Base-by-base conservation (phyloP, 2,888 invertebrate genomes). In the Amblyteles armatorius region DNA sequence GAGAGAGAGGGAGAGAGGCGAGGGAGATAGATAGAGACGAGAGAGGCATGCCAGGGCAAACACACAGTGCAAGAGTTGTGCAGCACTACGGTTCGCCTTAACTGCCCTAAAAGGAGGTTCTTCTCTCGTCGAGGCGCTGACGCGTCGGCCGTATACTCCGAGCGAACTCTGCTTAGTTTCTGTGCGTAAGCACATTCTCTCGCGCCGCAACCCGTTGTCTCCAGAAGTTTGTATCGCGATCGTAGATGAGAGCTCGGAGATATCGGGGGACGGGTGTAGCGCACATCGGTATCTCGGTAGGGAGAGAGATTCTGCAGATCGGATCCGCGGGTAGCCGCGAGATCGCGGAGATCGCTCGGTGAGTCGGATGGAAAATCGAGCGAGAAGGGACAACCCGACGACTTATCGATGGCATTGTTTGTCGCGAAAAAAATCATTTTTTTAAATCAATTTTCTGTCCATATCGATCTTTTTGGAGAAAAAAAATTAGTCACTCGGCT, bases 81-180 rank as follows among this genome's bases (percentile, higher is more conserved):
- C 73, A 73, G 40, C 65, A 65, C 50, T 52, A 88, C 87, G 87
- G 86, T 89, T 88, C 89, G 88, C 90, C 86, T 90, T 90, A 91
- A 91, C 91, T 90, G 89, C 92, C 92, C 91, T 92, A 93, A 92
- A 93, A 92, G 92, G 92, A 90, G 90, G 91, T 91, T 89, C 88
- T 90, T 88, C 90, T 88, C 87, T 89, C 88, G 80, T 74, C 72
- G 80, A 82, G 72, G 79, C 79, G 79, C 71, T 76, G 83, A 86
- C 80, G 73, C 84, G 79, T 67, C 76, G 74, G 57, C 67, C 48
- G 68, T 86, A 74, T 74, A 57, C 79, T 69, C 74, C 26, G 69
- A 52, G 63, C 16, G 26, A 44, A 9, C 13, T 57, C 29, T 76
- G 78, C 29, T 33, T 71, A 68, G 79, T 19, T 48, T 65, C 50